These are phyloP conservation scores for Typhlichthys eigenmanni DNA, from an alignment of 2,797 vertebrate species.

Conservation along the genomic window DNA sequence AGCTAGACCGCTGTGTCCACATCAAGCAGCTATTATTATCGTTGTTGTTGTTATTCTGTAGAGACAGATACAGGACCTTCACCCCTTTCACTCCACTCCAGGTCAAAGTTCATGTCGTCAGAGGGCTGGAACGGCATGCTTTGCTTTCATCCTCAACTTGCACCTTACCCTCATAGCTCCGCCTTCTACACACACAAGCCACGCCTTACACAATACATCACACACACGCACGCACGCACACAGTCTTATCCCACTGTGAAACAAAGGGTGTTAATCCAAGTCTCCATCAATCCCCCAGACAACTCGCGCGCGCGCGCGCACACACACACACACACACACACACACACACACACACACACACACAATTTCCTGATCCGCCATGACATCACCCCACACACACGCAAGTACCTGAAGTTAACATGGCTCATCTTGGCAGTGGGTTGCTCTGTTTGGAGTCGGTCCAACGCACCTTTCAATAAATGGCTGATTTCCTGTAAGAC, in stretches of 20 bases:
- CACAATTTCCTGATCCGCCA: not conserved
- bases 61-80: too few relatives aligned
- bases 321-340: conserved; percentile 2
- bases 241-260: conserved; percentile 56
- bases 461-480: conserved; percentile 55
- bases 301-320: too few relatives aligned
- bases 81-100: too few relatives aligned
- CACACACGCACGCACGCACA: not conserved
- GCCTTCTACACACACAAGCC: too few relatives aligned
- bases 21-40: too few relatives aligned
- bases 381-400: conserved; percentile 1
- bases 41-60: too few relatives aligned
- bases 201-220: not conserved
- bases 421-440: conserved; percentile 54
- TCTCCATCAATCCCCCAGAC: conserved; percentile 16
- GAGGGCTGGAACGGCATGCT: too few relatives aligned
- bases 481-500: conserved; percentile 59
- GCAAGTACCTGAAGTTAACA: conserved; percentile 59
- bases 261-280: conserved; percentile 60
- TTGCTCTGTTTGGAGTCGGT: conserved; percentile 41
- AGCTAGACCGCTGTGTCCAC: too few relatives aligned
- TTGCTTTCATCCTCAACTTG: too few relatives aligned
- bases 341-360: not conserved
- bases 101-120: too few relatives aligned
- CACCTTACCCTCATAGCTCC: too few relatives aligned